phyloP scores from a whole-genome alignment of 2,888 invertebrate species.

The Nymphalis urticae region DNA sequence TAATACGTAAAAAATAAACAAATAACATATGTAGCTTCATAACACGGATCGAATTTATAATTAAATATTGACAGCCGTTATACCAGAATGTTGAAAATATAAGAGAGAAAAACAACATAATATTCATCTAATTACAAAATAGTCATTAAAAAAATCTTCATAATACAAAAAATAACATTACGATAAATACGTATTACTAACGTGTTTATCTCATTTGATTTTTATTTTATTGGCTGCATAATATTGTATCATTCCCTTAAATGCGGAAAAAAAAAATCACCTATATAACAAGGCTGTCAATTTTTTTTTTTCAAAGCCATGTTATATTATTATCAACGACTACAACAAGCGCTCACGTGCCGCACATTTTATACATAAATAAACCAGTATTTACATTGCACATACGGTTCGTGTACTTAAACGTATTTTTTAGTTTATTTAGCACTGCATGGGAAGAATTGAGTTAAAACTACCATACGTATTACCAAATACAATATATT shows the following conservation, averaged over 20 bases:
- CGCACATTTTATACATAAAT: slow-evolving; percentile 46
- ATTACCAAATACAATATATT: slow-evolving; percentile 33
- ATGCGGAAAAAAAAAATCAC: too few relatives aligned
- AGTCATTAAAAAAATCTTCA: background rate
- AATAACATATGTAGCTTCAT: slow-evolving; percentile 9
- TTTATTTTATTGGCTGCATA: too few relatives aligned
- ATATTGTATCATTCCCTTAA: too few relatives aligned
- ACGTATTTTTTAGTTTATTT: slow-evolving; percentile 46
- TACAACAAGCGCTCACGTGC: slow-evolving; percentile 33
- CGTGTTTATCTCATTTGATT: too few relatives aligned
- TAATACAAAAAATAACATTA: too few relatives aligned
- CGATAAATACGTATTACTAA: too few relatives aligned
- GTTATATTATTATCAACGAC: slow-evolving; percentile 9
- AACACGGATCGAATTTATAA: slow-evolving; percentile 2
- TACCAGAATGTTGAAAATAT: background rate
- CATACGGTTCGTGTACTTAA: slow-evolving; percentile 51
- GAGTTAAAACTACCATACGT: slow-evolving; percentile 36
- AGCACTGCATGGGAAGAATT: slow-evolving; percentile 64
- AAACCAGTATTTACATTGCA: slow-evolving; percentile 64
- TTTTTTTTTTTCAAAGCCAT: background rate
- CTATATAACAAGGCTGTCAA: background rate
- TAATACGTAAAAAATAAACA: slow-evolving; percentile 12
- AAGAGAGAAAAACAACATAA: background rate
- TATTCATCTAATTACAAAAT: background rate
- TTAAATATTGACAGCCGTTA: slow-evolving; percentile 2